A percentile compares a stretch with the other conserved stretches of the same genome.
These are phyloP conservation scores for Therioaphis trifolii DNA, from an alignment of 2,888 invertebrate species.

Conservation along the genomic window DNA sequence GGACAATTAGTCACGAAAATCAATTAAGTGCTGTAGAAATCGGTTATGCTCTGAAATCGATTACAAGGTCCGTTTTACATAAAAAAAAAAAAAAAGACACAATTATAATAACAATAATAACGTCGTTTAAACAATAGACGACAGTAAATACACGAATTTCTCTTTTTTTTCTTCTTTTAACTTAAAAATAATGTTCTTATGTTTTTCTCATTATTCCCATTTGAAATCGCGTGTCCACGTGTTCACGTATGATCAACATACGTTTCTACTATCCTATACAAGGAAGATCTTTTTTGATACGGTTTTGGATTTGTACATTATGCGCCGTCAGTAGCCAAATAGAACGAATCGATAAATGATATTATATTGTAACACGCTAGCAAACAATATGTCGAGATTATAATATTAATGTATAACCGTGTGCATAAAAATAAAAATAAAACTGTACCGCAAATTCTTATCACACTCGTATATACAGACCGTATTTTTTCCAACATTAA, in stretches of 20 bases:
- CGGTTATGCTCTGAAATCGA: constrained; percentile 32
- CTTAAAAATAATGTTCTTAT: too few species aligned
- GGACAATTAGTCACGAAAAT: constrained; percentile 27
- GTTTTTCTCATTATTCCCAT: too few species aligned
- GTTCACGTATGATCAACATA: too few species aligned
- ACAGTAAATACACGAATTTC: constrained; percentile 22
- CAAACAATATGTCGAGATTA: constrained; percentile 36
- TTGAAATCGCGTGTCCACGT: too few species aligned
- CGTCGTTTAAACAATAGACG: constrained; percentile 46
- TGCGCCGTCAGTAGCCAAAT: too few species aligned
- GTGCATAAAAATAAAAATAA: too few species aligned
- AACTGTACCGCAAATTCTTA: too few species aligned
- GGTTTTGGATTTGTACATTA: too few species aligned
- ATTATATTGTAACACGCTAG: constrained; percentile 28
- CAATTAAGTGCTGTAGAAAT: constrained; percentile 42
- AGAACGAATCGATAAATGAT: constrained; percentile 40
- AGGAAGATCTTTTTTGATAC: too few species aligned
- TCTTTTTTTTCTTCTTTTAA: constrained; percentile 27
- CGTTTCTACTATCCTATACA: too few species aligned
- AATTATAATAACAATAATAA: constrained; percentile 16
- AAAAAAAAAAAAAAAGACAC: constrained; percentile 4
- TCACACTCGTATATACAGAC: too few species aligned
- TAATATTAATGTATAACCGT: constrained; percentile 31
- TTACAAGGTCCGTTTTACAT: constrained; percentile 37
- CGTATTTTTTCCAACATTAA: too few species aligned